Conservation (phyloP, 2,113 vertebrate genomes). For the Hirundichthys speculiger region DNA sequence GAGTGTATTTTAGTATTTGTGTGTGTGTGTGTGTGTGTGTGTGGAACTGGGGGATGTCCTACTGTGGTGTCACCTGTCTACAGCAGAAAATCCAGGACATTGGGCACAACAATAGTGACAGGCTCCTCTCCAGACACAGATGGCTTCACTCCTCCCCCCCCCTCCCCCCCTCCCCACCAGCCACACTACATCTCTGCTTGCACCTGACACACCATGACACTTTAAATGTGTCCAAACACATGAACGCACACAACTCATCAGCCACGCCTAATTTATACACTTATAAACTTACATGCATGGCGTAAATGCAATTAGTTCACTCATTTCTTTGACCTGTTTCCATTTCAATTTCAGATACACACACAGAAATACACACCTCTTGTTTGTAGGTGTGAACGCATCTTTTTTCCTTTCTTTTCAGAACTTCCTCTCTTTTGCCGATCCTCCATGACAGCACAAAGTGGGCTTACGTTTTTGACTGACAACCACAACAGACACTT, state of each 20-base stretch:
- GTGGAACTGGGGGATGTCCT: conserved; percentile 81
- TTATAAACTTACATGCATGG: background rate
- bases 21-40: conserved; percentile 40
- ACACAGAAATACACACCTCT: conserved; percentile 48
- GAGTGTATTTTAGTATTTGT: conserved; percentile 1
- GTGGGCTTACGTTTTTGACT: conserved; percentile 79
- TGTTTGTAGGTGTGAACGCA: conserved; percentile 63
- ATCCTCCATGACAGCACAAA: conserved; percentile 78
- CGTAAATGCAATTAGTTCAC: background rate
- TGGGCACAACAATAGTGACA: conserved; percentile 91
- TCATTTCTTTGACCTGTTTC: conserved; percentile 42
- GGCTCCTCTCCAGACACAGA: conserved; percentile 88
- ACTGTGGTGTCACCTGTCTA: conserved; percentile 94
- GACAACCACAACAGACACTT: conserved; percentile 83
- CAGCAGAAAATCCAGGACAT: conserved; percentile 84
- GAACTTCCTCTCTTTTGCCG: conserved; percentile 67
- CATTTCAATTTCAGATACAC: conserved; percentile 18
- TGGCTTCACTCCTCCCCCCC: conserved; percentile 83
- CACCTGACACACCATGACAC: conserved; percentile 71
- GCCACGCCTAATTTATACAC: conserved; percentile 32
- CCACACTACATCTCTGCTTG: conserved; percentile 79
- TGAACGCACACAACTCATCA: conserved; percentile 36
- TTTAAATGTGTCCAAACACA: conserved; percentile 49
- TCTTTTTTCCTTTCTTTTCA: conserved; percentile 82
- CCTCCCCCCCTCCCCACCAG: conserved; percentile 83